Conservation (phyloP, 1,140 invertebrate genomes). For the Sycophila sp. region DNA sequence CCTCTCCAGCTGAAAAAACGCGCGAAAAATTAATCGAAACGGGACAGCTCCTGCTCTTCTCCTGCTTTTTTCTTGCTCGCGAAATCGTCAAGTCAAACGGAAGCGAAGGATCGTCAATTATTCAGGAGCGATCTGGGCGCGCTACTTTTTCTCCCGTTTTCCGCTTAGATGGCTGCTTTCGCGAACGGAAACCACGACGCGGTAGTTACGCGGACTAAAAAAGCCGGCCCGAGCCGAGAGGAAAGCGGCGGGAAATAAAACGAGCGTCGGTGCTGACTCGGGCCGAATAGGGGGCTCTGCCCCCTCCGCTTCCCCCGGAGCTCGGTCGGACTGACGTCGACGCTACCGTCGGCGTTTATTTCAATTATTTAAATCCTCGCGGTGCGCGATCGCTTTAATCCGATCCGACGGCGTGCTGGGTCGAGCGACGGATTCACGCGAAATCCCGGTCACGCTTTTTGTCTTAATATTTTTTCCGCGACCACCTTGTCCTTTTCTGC, state of each 20-base stretch:
- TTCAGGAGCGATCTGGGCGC: too few species aligned
- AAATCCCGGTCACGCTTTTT: background rate
- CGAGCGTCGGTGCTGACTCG: slow-evolving; percentile 12
- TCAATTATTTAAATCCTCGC: slow-evolving; percentile 44
- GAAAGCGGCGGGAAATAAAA: background rate
- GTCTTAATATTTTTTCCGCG: background rate
- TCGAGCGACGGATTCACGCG: background rate
- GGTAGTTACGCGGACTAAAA: slow-evolving; percentile 4
- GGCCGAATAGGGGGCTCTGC: slow-evolving; percentile 10
- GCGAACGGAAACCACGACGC: slow-evolving; percentile 18
- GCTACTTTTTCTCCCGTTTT: slow-evolving; percentile 31
- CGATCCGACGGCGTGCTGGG: slow-evolving; percentile 3
- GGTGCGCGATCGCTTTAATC: slow-evolving; percentile 34
- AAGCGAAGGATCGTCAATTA: too few species aligned
- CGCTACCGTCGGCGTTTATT: slow-evolving; percentile 33
- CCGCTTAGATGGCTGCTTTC: slow-evolving; percentile 20
- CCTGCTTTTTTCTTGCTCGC: too few species aligned
- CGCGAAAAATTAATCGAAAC: too few species aligned
- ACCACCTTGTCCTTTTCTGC: background rate
- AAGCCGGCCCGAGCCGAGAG: background rate
- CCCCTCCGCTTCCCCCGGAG: too few species aligned
- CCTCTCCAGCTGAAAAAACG: too few species aligned
- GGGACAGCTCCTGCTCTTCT: too few species aligned
- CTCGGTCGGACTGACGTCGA: background rate
- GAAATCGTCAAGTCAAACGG: too few species aligned